phyloP scores from a whole-genome alignment of 2,113 vertebrate species.

The Saguinus midas region DNA sequence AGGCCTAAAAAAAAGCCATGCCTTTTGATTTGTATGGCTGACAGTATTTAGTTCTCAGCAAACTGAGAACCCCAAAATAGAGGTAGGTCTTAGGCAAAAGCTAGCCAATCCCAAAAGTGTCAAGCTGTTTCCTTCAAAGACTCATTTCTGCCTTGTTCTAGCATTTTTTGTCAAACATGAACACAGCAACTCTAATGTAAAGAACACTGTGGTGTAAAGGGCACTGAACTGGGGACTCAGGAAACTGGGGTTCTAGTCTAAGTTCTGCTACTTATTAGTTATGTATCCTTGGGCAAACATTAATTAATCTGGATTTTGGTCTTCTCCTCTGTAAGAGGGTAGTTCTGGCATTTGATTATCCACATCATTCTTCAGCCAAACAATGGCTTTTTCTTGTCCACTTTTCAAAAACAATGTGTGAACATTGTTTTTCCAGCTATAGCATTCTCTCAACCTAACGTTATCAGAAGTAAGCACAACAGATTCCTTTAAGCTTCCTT shows the following conservation, averaged over 20 bases:
- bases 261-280: conserved; percentile 5
- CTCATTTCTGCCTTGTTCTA: conserved; percentile 31
- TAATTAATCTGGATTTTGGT: conserved; percentile 16
- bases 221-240: background rate
- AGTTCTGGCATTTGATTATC: background rate
- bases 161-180: conserved; percentile 20
- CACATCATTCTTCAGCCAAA: background rate
- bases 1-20: conserved; percentile 51
- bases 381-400: background rate
- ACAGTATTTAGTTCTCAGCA: conserved; percentile 58
- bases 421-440: background rate
- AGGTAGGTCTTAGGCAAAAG: conserved; percentile 50
- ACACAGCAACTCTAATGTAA: background rate
- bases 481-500: conserved; percentile 18
- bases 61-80: conserved; percentile 60
- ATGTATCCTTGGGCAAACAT: background rate
- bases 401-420: background rate
- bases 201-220: background rate
- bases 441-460: background rate
- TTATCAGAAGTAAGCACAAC: conserved; percentile 12
- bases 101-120: conserved; percentile 58
- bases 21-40: conserved; percentile 62
- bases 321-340: background rate
- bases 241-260: conserved; percentile 5
- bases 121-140: conserved; percentile 66